Evolutionary conservation across 2,888 invertebrate species (phyloP).

Genomic region (Elegia similella): DNA sequence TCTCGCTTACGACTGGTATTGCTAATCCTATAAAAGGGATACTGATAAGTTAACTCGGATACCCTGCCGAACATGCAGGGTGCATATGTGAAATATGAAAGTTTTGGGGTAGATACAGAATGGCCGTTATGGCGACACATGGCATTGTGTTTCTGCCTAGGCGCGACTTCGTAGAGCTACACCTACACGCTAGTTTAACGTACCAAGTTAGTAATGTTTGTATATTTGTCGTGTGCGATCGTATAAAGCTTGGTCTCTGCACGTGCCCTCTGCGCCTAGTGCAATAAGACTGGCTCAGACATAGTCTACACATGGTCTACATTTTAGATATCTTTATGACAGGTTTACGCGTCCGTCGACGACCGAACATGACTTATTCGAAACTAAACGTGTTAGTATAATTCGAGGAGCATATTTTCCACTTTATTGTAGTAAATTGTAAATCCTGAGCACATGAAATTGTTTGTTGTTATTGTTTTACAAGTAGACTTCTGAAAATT

Average conservation of each 20-base stretch:
- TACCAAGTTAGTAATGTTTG: no score
- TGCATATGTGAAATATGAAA: no score
- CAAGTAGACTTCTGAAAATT: background rate
- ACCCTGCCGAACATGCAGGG: no score
- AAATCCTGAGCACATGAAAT: constrained; percentile 8
- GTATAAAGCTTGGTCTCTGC: background rate
- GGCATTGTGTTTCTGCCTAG: no score
- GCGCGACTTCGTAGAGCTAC: no score
- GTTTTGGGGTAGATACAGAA: no score
- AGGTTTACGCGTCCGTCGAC: constrained; percentile 1
- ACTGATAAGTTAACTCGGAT: no score
- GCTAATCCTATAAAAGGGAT: no score
- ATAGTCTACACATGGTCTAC: constrained; percentile 8
- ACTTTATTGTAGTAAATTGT: constrained; percentile 10
- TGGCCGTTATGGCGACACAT: no score
- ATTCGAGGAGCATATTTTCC: constrained; percentile 6
- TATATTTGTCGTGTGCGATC: background rate
- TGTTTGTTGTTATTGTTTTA: constrained; percentile 12
- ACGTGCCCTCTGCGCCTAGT: background rate
- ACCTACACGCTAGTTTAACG: no score
- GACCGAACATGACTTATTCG: constrained; percentile 8
- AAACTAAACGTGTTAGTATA: constrained; percentile 3
- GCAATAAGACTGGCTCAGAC: constrained; percentile 11
- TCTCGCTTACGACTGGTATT: no score
- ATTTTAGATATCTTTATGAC: constrained; percentile 6